phyloP scores from a whole-genome alignment of 2,797 vertebrate genomes.

The Sebastolobus alascanus region DNA sequence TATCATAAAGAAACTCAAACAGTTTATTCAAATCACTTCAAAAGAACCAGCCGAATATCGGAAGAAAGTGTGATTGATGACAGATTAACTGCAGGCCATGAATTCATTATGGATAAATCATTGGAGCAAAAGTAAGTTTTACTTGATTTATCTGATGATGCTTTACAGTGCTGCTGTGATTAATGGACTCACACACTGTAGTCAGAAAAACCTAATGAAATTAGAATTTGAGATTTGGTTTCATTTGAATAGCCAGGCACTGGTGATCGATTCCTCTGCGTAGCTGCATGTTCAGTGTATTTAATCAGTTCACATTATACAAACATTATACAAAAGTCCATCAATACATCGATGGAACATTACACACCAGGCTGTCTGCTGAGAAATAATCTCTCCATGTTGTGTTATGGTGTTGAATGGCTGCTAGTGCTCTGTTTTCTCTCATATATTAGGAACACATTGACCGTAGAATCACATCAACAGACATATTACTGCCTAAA shows the following conservation, averaged over 20 bases:
- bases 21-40: constrained; percentile 37
- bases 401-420: constrained; percentile 27
- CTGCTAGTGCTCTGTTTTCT: constrained; percentile 3
- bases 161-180: constrained; percentile 64
- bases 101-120: constrained; percentile 74
- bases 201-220: constrained; percentile 74
- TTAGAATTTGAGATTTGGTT: constrained; percentile 80
- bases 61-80: constrained; percentile 63
- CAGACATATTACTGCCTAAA: constrained; percentile 41
- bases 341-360: constrained; percentile 43
- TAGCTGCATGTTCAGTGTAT: constrained; percentile 46
- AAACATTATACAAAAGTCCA: constrained; percentile 41
- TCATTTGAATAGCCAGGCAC: constrained; percentile 69
- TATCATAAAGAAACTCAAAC: constrained; percentile 34
- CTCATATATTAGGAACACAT: constrained; percentile 18
- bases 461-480: constrained; percentile 39
- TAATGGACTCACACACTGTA: constrained; percentile 72
- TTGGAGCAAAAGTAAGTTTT: constrained; percentile 56
- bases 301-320: constrained; percentile 67
- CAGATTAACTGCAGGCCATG: constrained; percentile 43
- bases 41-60: constrained; percentile 11
- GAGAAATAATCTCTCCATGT: constrained; percentile 20
- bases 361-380: constrained; percentile 26
- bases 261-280: constrained; percentile 50
- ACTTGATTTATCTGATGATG: constrained; percentile 71